phyloP scores from a whole-genome alignment of 2,113 vertebrate genomes.

The Cervus canadensis region DNA sequence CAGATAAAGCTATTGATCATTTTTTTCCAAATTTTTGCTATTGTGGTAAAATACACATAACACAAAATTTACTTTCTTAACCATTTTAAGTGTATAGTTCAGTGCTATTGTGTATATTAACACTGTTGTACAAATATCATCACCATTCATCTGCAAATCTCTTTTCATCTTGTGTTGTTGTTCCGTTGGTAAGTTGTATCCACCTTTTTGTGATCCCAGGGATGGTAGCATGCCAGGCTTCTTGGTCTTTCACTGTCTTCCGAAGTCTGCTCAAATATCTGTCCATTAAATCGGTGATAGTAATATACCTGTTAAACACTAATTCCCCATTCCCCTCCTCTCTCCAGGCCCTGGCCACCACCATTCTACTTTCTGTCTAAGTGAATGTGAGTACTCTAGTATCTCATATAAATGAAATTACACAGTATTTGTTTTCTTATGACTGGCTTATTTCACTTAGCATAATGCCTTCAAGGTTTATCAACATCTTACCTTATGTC shows the following conservation, averaged over 20 bases:
- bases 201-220: background rate
- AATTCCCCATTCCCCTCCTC: background rate
- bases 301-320: background rate
- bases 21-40: background rate
- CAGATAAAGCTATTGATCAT: background rate
- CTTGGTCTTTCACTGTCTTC: background rate
- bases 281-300: background rate
- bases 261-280: background rate
- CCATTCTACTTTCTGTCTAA: background rate
- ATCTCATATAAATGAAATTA: background rate
- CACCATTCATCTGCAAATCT: background rate
- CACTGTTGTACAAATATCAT: background rate
- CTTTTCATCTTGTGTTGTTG: background rate
- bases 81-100: background rate
- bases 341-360: background rate
- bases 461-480: background rate
- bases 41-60: background rate
- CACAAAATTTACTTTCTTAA: background rate
- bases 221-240: background rate
- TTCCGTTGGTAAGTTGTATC: background rate
- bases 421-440: background rate
- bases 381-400: background rate
- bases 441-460: background rate
- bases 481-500: background rate
- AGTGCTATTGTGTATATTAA: background rate